phyloP scores from a whole-genome alignment of 1,140 invertebrate genomes.

The Eubasilissa regina region DNA sequence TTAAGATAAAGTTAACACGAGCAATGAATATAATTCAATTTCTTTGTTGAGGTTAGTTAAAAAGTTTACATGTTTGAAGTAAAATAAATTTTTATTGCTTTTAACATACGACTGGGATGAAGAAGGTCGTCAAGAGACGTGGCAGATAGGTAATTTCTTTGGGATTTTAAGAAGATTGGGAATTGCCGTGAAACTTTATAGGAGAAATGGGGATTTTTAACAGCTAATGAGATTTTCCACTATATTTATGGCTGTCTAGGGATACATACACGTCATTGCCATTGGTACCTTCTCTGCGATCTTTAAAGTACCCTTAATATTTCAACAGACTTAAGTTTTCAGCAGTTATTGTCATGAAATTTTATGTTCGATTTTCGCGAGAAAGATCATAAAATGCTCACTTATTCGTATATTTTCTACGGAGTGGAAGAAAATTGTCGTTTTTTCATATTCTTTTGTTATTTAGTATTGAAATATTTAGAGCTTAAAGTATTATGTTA shows the following conservation, averaged over 20 bases:
- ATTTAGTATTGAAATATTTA: too few species aligned
- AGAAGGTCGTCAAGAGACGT: neutral
- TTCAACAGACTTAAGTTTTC: conserved; percentile 1
- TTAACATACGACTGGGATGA: neutral
- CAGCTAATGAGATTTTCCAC: conserved; percentile 12
- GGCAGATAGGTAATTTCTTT: neutral
- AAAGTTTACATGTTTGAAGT: neutral
- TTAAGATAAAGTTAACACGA: too few species aligned
- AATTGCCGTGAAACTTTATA: conserved; percentile 17
- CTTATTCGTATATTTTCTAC: too few species aligned
- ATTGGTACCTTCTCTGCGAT: neutral
- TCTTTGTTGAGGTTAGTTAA: too few species aligned
- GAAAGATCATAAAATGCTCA: neutral
- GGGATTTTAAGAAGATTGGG: neutral
- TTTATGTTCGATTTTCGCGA: neutral
- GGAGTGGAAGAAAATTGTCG: too few species aligned
- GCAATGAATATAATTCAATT: too few species aligned
- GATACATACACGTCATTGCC: conserved; percentile 4
- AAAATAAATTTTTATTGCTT: neutral
- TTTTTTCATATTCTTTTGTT: too few species aligned
- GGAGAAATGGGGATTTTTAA: conserved; percentile 29
- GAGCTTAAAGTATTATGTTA: too few species aligned
- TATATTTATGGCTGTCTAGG: conserved; percentile 24
- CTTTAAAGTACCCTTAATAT: neutral
- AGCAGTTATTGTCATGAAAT: conserved; percentile 9